Evolutionary conservation across 2,888 invertebrate genomes (phyloP).

Genomic region (Sinopyrophorus schimmeli): DNA sequence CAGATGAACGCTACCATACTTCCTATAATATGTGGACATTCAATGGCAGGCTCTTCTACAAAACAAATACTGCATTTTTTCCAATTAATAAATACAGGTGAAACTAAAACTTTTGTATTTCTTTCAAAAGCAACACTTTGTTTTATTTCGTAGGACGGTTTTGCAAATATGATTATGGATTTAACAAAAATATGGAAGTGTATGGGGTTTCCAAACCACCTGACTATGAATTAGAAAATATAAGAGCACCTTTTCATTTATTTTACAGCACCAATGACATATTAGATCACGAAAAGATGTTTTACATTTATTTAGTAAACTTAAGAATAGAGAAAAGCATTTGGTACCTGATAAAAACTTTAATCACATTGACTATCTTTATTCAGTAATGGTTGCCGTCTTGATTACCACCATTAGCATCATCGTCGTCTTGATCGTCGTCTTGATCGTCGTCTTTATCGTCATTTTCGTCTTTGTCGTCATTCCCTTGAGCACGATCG

Average conservation of each 20-base stretch:
- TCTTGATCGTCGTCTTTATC: no score
- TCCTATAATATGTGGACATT: conserved; percentile 41
- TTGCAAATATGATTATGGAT: conserved; percentile 24
- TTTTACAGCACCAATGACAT: conserved; percentile 56
- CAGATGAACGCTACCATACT: conserved; percentile 48
- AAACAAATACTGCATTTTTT: conserved; percentile 73
- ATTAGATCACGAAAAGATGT: conserved; percentile 48
- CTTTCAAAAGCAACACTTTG: not conserved
- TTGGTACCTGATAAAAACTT: conserved; percentile 58
- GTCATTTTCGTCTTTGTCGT: no score
- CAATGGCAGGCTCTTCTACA: conserved; percentile 56
- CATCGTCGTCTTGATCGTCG: no score
- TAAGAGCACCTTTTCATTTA: conserved; percentile 51
- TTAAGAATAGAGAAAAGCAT: conserved; percentile 49
- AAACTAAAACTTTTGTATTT: not conserved
- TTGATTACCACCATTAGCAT: no score
- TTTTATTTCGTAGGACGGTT: conserved; percentile 13
- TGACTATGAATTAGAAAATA: conserved; percentile 48
- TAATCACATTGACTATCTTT: conserved; percentile 68
- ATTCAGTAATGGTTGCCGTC: no score
- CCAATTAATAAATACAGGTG: conserved; percentile 60
- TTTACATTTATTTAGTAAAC: not conserved
- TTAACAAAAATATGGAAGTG: conserved; percentile 8
- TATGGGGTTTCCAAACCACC: conserved; percentile 49
- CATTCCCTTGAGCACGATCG: no score